Conservation (phyloP, 2,888 invertebrate genomes). For the Mythimna impura region DNA sequence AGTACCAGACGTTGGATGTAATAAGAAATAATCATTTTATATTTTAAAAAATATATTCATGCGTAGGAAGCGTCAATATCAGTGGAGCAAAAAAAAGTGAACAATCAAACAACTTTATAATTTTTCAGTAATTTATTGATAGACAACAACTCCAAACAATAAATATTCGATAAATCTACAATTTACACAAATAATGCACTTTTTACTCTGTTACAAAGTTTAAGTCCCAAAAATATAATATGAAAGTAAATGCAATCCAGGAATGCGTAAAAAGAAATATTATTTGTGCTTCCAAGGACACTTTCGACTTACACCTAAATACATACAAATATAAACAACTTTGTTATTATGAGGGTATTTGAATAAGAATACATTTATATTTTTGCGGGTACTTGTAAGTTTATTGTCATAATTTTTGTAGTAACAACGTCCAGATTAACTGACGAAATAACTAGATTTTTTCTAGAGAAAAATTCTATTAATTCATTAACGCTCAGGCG, state of each 20-base stretch:
- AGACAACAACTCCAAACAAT: conserved; percentile 44
- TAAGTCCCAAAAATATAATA: conserved; percentile 37
- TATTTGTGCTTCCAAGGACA: conserved; percentile 57
- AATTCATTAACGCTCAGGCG: no score
- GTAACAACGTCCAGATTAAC: no score
- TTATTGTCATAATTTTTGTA: conserved; percentile 1
- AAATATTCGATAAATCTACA: conserved; percentile 50
- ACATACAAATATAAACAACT: conserved; percentile 49
- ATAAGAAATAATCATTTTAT: no score
- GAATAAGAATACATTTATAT: background rate
- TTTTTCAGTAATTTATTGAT: conserved; percentile 51
- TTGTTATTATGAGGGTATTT: conserved; percentile 16
- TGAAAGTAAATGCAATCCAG: conserved; percentile 58
- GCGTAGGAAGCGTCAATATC: no score
- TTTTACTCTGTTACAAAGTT: conserved; percentile 30
- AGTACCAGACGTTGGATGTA: no score
- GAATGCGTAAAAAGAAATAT: conserved; percentile 56
- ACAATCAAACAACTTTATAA: background rate
- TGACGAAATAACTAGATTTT: conserved; percentile 2
- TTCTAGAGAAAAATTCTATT: background rate
- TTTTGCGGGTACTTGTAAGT: conserved; percentile 9
- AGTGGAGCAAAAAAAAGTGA: background rate
- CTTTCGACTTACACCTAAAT: conserved; percentile 52
- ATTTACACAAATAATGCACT: conserved; percentile 42
- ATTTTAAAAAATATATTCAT: no score